Percentiles rank a stretch among this genome's conserved stretches.
phyloP scores from a whole-genome alignment of 1,140 invertebrate species.

The Uloborus diversus region DNA sequence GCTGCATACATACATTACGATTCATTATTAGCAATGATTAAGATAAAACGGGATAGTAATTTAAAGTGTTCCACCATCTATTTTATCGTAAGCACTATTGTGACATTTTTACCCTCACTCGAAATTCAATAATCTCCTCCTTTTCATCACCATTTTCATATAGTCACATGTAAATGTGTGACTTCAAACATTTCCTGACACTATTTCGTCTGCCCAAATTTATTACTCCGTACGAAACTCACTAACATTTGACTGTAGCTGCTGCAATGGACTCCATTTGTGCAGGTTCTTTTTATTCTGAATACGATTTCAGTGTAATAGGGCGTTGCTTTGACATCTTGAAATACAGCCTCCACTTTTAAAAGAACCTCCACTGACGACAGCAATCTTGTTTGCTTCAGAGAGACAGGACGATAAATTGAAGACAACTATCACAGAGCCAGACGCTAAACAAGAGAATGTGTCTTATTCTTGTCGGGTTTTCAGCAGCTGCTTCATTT shows the following conservation, averaged over 20 bases:
- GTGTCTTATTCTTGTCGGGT: conserved; percentile 7
- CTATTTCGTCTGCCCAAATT: conserved; percentile 19
- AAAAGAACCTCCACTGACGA: conserved; percentile 33
- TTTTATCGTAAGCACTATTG: too few species aligned
- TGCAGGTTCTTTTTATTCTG: conserved; percentile 30
- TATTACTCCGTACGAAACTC: conserved; percentile 27
- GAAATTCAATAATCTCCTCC: too few species aligned
- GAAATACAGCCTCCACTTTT: conserved; percentile 45
- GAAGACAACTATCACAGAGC: conserved; percentile 35
- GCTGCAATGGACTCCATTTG: conserved; percentile 27
- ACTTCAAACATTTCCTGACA: conserved; percentile 12
- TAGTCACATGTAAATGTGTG: conserved; percentile 33
- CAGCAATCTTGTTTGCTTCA: conserved; percentile 47
- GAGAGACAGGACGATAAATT: conserved; percentile 49
- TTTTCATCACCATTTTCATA: too few species aligned
- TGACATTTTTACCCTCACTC: too few species aligned
- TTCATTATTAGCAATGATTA: too few species aligned
- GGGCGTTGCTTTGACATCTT: conserved; percentile 33
- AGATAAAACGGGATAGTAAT: too few species aligned
- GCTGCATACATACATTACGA: too few species aligned
- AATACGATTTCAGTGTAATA: conserved; percentile 26
- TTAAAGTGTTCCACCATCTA: too few species aligned
- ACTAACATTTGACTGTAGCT: conserved; percentile 30
- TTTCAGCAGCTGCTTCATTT: background rate
- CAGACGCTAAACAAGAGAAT: conserved; percentile 23